Evolutionary conservation across 2,888 invertebrate genomes (phyloP).

Genomic region (Philopedon plagiatum): DNA sequence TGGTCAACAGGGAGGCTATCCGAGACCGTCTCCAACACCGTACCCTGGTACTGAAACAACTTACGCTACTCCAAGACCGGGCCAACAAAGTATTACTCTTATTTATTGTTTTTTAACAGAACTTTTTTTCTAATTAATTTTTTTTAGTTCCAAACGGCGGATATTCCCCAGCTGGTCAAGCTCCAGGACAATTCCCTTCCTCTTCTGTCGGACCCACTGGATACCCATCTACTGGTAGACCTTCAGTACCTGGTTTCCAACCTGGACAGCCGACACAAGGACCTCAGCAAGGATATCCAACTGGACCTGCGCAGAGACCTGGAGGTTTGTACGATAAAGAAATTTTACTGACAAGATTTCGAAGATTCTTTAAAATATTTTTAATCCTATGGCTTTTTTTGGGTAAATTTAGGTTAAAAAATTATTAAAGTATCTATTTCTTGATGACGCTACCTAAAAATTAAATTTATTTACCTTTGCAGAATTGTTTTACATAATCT

Average conservation of each 20-base stretch:
- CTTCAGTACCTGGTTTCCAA: conserved; percentile 26
- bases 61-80: conserved; percentile 11
- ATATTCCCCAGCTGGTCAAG: neutral
- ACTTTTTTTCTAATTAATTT: neutral
- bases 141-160: neutral
- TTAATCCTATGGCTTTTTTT: no score
- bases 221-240: conserved; percentile 44
- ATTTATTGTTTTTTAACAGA: neutral
- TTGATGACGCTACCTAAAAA: no score
- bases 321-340: conserved; percentile 2
- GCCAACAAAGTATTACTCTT: conserved; percentile 8
- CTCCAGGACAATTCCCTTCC: neutral
- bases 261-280: conserved; percentile 2
- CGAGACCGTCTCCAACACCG: neutral
- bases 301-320: conserved; percentile 4
- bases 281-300: conserved; percentile 25
- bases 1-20: conserved; percentile 4
- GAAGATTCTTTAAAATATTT: no score
- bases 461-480: no score
- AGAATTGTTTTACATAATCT: no score
- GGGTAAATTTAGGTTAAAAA: no score
- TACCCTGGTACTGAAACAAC: neutral
- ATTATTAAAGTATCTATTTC: no score
- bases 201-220: conserved; percentile 41
- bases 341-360: no score